Evolutionary conservation across 2,888 invertebrate species (phyloP).

Genomic region (Apamea sordens): DNA sequence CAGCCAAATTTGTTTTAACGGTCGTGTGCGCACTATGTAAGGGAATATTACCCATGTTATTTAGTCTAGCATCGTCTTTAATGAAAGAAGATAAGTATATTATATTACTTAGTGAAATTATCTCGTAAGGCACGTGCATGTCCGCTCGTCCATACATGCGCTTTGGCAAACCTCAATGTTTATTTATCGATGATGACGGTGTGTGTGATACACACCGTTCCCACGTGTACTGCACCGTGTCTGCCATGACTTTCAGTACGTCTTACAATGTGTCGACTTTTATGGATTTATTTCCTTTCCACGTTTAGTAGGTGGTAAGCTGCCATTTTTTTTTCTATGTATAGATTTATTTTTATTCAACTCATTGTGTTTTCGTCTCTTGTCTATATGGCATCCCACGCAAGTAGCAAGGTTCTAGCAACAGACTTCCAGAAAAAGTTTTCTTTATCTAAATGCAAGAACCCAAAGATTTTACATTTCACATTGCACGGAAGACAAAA

Average conservation of each 20-base stretch:
- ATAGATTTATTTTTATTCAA: conserved; percentile 8
- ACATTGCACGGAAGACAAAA: conserved; percentile 7
- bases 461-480: neutral
- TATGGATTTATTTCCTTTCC: conserved; percentile 50
- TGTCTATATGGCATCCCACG: neutral
- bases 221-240: conserved; percentile 65
- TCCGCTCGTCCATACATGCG: conserved; percentile 55
- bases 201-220: conserved; percentile 65
- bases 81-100: conserved; percentile 8
- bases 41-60: neutral
- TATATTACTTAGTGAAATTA: conserved; percentile 11
- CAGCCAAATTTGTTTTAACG: conserved; percentile 12
- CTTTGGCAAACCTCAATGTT: conserved; percentile 78
- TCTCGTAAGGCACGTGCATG: conserved; percentile 62
- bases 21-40: neutral
- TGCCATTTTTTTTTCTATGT: conserved; percentile 20
- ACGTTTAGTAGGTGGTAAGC: conserved; percentile 28
- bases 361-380: neutral
- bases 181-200: conserved; percentile 72
- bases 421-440: neutral
- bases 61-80: conserved; percentile 4
- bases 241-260: conserved; percentile 29
- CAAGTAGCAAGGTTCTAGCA: neutral
- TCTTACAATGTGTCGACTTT: conserved; percentile 50
- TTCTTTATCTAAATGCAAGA: neutral